A percentile compares a stretch with the other conserved stretches of the same genome.
Evolutionary conservation across 2,888 invertebrate genomes (phyloP).

Genomic region (Cosmorhoe ocellata): DNA sequence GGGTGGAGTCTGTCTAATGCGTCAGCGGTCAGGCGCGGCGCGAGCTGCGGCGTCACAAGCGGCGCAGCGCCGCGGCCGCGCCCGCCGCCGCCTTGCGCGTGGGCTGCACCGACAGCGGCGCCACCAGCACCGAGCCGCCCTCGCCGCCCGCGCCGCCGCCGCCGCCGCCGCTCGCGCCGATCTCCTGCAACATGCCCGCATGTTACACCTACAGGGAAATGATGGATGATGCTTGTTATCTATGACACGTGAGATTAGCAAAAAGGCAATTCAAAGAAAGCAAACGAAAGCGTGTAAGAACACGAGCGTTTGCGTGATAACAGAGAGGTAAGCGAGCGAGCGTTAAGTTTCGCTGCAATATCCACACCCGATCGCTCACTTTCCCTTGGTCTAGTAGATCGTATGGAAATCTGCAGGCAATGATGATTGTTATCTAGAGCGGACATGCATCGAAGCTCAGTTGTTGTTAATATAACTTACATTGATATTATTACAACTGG

Average conservation of each 20-base stretch:
- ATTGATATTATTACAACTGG: slow-evolving; percentile 93
- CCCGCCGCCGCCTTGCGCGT: slow-evolving; percentile 88
- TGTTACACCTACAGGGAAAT: slow-evolving; percentile 22
- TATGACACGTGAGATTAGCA: too few species aligned
- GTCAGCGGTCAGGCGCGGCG: slow-evolving; percentile 44
- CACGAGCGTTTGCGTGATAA: too few species aligned
- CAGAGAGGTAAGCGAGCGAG: too few species aligned
- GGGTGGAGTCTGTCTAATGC: too few species aligned
- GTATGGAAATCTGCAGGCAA: too few species aligned
- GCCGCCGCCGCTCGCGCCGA: too few species aligned
- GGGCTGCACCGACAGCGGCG: slow-evolving; percentile 93
- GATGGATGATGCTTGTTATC: slow-evolving; percentile 25
- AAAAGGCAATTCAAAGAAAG: too few species aligned
- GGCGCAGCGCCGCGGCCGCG: slow-evolving; percentile 86
- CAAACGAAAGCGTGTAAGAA: not conserved
- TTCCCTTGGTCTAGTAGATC: too few species aligned
- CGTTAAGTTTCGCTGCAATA: too few species aligned
- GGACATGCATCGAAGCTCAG: not conserved
- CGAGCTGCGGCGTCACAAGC: slow-evolving; percentile 82
- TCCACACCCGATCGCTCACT: too few species aligned
- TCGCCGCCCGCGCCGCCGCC: slow-evolving; percentile 77
- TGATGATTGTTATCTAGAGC: not conserved
- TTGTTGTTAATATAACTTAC: slow-evolving; percentile 79
- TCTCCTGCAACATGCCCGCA: slow-evolving; percentile 80
- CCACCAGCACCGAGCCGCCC: slow-evolving; percentile 84